Conservation (phyloP, 1,140 invertebrate species). For the Ptiloglossa arizonensis region DNA sequence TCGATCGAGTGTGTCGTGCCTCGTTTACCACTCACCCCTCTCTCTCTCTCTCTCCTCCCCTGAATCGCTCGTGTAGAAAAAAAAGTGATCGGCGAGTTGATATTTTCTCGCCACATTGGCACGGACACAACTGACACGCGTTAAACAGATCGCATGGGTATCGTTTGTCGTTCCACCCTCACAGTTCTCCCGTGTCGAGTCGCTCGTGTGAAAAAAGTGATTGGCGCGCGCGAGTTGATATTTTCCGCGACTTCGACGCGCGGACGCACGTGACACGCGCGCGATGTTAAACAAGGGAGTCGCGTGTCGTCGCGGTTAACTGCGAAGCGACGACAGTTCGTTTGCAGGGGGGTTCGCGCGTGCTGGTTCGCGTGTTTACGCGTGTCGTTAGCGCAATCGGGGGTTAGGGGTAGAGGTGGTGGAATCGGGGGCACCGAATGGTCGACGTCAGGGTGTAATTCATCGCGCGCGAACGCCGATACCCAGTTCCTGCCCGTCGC, state of each 20-base stretch:
- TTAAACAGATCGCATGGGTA: too few species aligned
- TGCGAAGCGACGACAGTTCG: neutral
- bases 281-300: constrained; percentile 1
- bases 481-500: neutral
- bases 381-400: constrained; percentile 24
- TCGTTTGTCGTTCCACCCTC: too few species aligned
- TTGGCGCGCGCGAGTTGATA: neutral
- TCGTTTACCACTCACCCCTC: too few species aligned
- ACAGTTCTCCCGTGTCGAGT: too few species aligned
- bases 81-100: too few species aligned
- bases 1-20: too few species aligned
- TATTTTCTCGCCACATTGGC: too few species aligned
- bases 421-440: neutral
- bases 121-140: too few species aligned
- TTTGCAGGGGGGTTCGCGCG: neutral
- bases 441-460: constrained; percentile 17
- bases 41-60: too few species aligned
- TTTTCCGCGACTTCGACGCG: neutral
- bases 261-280: neutral
- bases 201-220: too few species aligned
- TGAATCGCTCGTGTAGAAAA: too few species aligned
- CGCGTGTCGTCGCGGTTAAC: constrained; percentile 1
- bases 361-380: constrained; percentile 7
- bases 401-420: too few species aligned
- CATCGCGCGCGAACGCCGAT: neutral